Base-by-base conservation (phyloP, 2,113 vertebrate species). In the Eurypyga helias region DNA sequence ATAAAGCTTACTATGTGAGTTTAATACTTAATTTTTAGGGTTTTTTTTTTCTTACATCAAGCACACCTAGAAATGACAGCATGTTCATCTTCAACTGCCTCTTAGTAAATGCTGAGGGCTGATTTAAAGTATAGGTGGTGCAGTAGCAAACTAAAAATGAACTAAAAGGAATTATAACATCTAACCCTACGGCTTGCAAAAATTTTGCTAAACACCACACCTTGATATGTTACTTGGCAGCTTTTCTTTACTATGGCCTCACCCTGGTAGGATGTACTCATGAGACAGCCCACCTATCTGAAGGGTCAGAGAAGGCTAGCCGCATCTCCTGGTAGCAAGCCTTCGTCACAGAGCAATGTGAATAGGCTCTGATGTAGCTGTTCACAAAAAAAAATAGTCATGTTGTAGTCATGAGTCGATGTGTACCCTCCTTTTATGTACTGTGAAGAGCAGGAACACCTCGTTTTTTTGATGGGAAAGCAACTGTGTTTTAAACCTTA, bases 401-500 rank as follows among this genome's bases (percentile, higher is more conserved):
- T 0, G 1, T 20, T 52, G 13, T 28, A 54, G 9, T 17, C 4
- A 2, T n/a, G 9, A 41, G 6, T 11, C 7, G 7, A 21, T 6
- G 11, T 14, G 38, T 17, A 54, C 3, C 28, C 17, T 52, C 34
- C 31, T 24, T 28, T 2, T 18, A 29, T 2, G 7, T 28, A 54
- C 2, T 23, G 11, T 21, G 33, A 73, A 64, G 64, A 58, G 6
- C 43, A 3, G 16, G 34, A 87, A 67, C 20, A 65, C 1, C 15
- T 76, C 36, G 16, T 13, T 46, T 83, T 17, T 80, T 38, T 62
- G 46, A 70, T 6, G 5, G 54, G 7, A 69, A 86, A 81, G 9
- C 19, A 80, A 66, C 11, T 36, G 0, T 19, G 61, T 58, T 34
- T 48, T 4, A 25, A 29, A 69, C 15, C 11, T 70, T n/a, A 72